phyloP scores from a whole-genome alignment of 2,797 vertebrate genomes.

The Clarias platycephalus region DNA sequence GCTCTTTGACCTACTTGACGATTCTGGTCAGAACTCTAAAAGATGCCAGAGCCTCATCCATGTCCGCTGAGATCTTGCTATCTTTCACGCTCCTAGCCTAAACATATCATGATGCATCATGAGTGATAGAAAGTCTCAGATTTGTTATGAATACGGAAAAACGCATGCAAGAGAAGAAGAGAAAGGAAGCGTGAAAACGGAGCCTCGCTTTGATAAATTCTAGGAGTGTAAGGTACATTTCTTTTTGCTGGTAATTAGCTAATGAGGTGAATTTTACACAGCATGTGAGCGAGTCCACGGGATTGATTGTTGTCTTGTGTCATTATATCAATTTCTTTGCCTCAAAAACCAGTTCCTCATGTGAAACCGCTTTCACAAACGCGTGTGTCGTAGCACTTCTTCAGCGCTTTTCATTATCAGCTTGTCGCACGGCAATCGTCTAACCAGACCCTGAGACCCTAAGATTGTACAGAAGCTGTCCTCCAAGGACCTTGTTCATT shows the following conservation, averaged over 20 bases:
- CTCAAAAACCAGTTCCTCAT: constrained; percentile 24
- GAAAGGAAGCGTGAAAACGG: background rate
- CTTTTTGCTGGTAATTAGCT: background rate
- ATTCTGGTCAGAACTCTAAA: background rate
- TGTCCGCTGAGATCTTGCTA: background rate
- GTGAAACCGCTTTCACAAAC: background rate
- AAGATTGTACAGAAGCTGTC: constrained; percentile 31
- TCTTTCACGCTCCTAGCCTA: background rate
- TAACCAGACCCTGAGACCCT: constrained; percentile 12
- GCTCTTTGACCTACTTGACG: constrained; percentile 11
- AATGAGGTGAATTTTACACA: background rate
- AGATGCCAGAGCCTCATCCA: constrained; percentile 5
- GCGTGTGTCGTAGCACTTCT: background rate
- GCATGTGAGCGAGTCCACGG: background rate
- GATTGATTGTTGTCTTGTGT: background rate
- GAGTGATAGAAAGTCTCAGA: background rate
- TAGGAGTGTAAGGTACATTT: background rate
- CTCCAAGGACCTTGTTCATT: constrained; percentile 34
- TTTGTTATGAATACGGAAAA: background rate
- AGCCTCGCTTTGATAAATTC: background rate
- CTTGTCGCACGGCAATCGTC: constrained; percentile 13
- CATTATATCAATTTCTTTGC: background rate
- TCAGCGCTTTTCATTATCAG: constrained; percentile 8
- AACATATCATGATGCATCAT: constrained; percentile 10
- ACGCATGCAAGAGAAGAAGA: background rate